Evolutionary conservation across 2,797 vertebrate species (phyloP).

Genomic region (Pipistrellus kuhlii): DNA sequence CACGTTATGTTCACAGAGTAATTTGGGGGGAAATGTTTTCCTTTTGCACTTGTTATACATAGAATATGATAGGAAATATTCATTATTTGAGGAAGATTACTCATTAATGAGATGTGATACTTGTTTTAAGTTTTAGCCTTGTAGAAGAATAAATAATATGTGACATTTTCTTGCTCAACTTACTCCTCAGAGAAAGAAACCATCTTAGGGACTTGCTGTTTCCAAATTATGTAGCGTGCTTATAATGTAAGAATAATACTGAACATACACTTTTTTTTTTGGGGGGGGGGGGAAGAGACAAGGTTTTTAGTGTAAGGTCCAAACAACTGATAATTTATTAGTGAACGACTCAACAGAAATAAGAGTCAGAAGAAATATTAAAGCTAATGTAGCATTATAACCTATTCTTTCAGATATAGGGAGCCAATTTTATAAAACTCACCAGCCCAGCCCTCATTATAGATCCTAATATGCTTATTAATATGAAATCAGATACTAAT

Average conservation of each 20-base stretch:
- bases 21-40: conserved; percentile 69
- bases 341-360: conserved; percentile 52
- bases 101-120: not conserved
- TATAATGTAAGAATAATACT: conserved; percentile 39
- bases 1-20: conserved; percentile 50
- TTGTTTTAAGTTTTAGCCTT: conserved; percentile 27
- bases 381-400: not conserved
- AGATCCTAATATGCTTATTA: not conserved
- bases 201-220: not conserved
- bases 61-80: conserved; percentile 13
- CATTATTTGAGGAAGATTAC: conserved; percentile 41
- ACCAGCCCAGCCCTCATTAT: not conserved
- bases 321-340: not conserved
- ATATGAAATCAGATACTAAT: not conserved
- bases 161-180: not conserved
- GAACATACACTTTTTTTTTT: not conserved
- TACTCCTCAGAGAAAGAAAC: not conserved
- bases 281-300: not conserved
- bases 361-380: not conserved
- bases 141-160: not conserved
- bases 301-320: not conserved
- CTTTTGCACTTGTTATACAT: conserved; percentile 25
- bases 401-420: not conserved
- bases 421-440: not conserved
- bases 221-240: not conserved